These are phyloP conservation scores for Heliconius nattereri DNA, from an alignment of 1,140 invertebrate species.

Conservation along the genomic window DNA sequence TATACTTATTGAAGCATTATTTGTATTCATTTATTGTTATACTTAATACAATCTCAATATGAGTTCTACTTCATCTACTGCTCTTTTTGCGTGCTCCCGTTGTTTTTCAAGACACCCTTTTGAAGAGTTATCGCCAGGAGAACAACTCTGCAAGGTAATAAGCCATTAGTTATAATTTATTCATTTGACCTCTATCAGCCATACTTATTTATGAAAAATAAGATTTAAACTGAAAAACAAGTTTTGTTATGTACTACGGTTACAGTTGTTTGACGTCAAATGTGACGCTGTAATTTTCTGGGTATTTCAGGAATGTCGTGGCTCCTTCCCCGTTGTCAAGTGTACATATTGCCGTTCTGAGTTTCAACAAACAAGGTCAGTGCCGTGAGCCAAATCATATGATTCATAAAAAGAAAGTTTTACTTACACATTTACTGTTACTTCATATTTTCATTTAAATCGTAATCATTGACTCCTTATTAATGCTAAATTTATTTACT, in stretches of 20 bases:
- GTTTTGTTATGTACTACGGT: constrained; percentile 35
- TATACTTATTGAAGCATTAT: constrained; percentile 11
- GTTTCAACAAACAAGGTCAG: constrained; percentile 97
- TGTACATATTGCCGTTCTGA: constrained; percentile 98
- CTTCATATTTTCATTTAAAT: neutral
- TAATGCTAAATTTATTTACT: neutral
- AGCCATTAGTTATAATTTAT: constrained; percentile 13
- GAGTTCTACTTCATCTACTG: constrained; percentile 66
- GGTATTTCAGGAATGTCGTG: constrained; percentile 94
- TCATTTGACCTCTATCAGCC: constrained; percentile 1
- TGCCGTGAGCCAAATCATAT: constrained; percentile 45
- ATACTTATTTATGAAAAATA: neutral
- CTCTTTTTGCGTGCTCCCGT: constrained; percentile 95
- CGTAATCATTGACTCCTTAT: neutral
- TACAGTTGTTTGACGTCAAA: constrained; percentile 66
- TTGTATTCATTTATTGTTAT: constrained; percentile 15
- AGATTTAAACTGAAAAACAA: constrained; percentile 18
- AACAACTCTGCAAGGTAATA: constrained; percentile 97
- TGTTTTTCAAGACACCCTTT: constrained; percentile 97
- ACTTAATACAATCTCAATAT: constrained; percentile 45
- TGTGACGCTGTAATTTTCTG: constrained; percentile 59
- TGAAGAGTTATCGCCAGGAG: constrained; percentile 95
- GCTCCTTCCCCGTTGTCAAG: constrained; percentile 95
- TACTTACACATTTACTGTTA: constrained; percentile 10
- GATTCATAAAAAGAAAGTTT: constrained; percentile 28